These are phyloP conservation scores for Ondatra zibethicus DNA, from an alignment of 2,113 vertebrate species.

Conservation along the genomic window DNA sequence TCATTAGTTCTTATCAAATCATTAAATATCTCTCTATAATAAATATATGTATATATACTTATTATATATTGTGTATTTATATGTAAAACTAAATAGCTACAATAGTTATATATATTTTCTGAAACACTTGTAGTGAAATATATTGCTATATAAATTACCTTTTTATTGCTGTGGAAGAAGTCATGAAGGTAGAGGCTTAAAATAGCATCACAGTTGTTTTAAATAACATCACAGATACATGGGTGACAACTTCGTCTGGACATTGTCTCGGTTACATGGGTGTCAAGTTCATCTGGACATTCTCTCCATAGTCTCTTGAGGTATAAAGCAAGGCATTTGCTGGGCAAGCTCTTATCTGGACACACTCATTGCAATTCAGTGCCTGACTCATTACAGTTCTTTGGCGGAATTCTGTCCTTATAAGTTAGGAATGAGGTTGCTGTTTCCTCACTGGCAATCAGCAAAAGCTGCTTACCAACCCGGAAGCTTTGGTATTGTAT, in stretches of 20 bases:
- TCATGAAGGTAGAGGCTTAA: background rate
- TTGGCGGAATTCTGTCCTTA: background rate
- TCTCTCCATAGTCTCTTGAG: background rate
- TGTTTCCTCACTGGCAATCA: background rate
- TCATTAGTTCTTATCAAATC: background rate
- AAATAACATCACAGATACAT: background rate
- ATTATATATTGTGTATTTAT: background rate
- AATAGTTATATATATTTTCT: constrained; percentile 7
- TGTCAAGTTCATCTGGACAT: background rate
- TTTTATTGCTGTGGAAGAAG: background rate
- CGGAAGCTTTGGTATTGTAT: background rate
- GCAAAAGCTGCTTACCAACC: background rate
- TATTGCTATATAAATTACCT: background rate
- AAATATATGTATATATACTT: background rate
- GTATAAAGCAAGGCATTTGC: background rate
- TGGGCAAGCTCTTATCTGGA: background rate
- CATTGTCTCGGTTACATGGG: background rate
- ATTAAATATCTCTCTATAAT: background rate
- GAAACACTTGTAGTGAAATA: background rate
- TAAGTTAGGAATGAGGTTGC: background rate
- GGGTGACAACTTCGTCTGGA: background rate
- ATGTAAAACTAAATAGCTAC: background rate
- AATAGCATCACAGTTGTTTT: background rate
- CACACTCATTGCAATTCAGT: background rate
- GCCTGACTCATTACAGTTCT: background rate